Evolutionary conservation across 2,113 vertebrate genomes (phyloP), one percentile per base, ranked within the genome.

Genomic region (Todiramphus saurophagus): DNA sequence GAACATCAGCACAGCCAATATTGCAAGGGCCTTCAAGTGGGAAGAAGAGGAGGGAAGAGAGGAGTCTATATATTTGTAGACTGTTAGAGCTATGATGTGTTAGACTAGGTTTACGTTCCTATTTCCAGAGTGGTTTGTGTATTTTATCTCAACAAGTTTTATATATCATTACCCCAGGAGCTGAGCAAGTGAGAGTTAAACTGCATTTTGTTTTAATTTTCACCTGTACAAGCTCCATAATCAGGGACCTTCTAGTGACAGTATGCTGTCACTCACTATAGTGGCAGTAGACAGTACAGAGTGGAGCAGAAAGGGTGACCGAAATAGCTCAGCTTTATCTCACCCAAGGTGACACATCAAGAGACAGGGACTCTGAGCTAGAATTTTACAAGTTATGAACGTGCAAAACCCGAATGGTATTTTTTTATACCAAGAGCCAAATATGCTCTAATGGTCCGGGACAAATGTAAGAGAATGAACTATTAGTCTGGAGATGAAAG

Each of bases 341-440:
- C 39, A 9, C 7, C 70, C 10, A 51, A 10, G 13, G 8, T 25
- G 30, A 6, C 62, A 48, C 7, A 7, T 10, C 18, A 7, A 43
- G 13, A 16, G 46, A 92, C 0, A 0, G 4, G 13, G 39, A 87
- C 27, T 41, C 8, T 6, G 41, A 81, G 33, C 7, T 24, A 63
- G 63, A 86, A 67, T 92, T 89, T 83, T 76, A 15, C 46, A 66
- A 82, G 31, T 56, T 84, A 39, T 43, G 39, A 63, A 51, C 48
- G 46, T 4, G 27, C 11, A 58, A 83, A 91, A 88, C 8, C 0
- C 0, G 8, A 81, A 77, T 67, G 4, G 35, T 1, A 3, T 83
- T 66, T 85, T 85, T 75, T 82, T 33, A 7, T 58, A 74, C 31
- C 17, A 73, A 56, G 23, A 73, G 15, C n/a, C 19, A 88, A 72